Conservation (phyloP, 1,140 invertebrate species). For the Oryzaephilus surinamensis region DNA sequence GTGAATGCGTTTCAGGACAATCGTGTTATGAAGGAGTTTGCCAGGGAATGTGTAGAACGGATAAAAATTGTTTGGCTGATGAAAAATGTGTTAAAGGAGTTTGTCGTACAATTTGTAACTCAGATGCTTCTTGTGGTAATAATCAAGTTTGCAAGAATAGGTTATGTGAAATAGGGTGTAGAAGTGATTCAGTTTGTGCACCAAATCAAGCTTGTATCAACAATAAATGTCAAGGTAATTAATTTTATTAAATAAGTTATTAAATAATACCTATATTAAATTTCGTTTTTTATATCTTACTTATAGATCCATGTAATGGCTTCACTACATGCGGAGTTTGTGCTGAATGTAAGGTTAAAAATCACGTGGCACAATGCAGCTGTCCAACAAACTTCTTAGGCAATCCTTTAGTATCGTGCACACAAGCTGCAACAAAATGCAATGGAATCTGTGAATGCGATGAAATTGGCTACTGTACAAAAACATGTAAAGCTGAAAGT, state of each 20-base stretch:
- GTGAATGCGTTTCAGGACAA: conserved; percentile 56
- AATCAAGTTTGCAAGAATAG: conserved; percentile 80
- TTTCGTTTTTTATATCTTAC: conserved; percentile 16
- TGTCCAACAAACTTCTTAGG: conserved; percentile 72
- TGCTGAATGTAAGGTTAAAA: conserved; percentile 68
- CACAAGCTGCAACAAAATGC: conserved; percentile 52
- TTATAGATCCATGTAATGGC: conserved; percentile 64
- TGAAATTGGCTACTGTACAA: conserved; percentile 63
- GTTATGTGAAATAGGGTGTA: conserved; percentile 73
- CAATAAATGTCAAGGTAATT: conserved; percentile 63
- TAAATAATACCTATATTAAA: conserved; percentile 2
- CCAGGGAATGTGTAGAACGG: conserved; percentile 62
- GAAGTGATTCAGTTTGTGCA: conserved; percentile 68
- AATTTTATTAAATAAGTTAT: conserved; percentile 16
- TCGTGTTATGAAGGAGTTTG: conserved; percentile 65
- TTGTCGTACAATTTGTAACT: conserved; percentile 75
- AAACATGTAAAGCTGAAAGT: conserved; percentile 50
- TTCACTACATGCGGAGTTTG: conserved; percentile 65
- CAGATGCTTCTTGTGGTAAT: conserved; percentile 63
- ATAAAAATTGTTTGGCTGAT: conserved; percentile 68
- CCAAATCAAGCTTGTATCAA: conserved; percentile 66
- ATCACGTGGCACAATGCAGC: conserved; percentile 73
- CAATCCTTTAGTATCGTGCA: conserved; percentile 66
- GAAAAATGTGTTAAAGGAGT: conserved; percentile 71
- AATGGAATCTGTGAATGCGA: conserved; percentile 62